Conservation (phyloP, 2,888 invertebrate genomes). For the Eupithecia subfuscata region DNA sequence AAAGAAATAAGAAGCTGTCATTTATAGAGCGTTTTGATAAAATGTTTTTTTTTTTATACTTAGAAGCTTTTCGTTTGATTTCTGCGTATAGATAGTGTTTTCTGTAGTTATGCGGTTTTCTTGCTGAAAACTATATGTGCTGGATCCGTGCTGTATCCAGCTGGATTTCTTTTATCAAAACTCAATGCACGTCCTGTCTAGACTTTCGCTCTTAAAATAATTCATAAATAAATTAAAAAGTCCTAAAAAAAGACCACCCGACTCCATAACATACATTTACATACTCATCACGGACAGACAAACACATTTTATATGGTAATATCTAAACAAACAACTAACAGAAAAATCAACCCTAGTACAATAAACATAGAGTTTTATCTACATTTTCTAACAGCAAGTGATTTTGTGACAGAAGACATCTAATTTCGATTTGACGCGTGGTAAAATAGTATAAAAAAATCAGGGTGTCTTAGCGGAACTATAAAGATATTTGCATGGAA, state of each 20-base stretch:
- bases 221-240: constrained; percentile 76
- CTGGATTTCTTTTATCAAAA: background rate
- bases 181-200: background rate
- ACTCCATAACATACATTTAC: constrained; percentile 50
- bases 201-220: background rate
- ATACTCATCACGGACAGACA: constrained; percentile 56
- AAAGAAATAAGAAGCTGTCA: too few species aligned
- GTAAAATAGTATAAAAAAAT: background rate
- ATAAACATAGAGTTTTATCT: background rate
- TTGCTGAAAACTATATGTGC: too few species aligned
- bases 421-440: constrained; percentile 27
- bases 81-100: too few species aligned
- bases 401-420: background rate
- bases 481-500: constrained; percentile 10
- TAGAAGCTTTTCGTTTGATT: too few species aligned
- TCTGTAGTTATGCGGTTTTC: too few species aligned
- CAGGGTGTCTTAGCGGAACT: constrained; percentile 6
- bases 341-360: constrained; percentile 20
- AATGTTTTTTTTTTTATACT: too few species aligned
- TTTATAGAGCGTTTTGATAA: too few species aligned
- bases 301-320: constrained; percentile 33
- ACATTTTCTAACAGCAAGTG: background rate
- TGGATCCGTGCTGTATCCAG: too few species aligned
- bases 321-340: background rate
- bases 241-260: constrained; percentile 71